These are phyloP conservation scores for Periphyllus acericola DNA, from an alignment of 2,888 invertebrate genomes.

Conservation along the genomic window DNA sequence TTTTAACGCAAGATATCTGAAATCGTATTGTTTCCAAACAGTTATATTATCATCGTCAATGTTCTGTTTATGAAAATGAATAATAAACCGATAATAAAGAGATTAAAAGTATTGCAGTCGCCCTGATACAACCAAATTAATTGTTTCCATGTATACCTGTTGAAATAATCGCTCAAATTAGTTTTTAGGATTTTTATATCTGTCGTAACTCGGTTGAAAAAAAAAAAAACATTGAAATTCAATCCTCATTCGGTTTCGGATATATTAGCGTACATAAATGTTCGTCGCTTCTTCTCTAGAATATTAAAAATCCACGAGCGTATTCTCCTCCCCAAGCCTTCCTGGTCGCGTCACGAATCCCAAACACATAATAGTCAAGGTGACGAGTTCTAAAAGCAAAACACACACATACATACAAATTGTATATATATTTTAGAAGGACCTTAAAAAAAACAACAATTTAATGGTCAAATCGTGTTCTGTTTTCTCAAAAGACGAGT, in stretches of 20 bases:
- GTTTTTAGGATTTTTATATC: neutral
- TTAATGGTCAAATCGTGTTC: constrained; percentile 58
- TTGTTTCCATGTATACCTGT: neutral
- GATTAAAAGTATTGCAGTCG: neutral
- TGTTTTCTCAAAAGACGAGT: constrained; percentile 42
- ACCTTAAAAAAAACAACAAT: constrained; percentile 49
- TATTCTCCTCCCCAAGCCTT: constrained; percentile 18
- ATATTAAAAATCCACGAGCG: constrained; percentile 45
- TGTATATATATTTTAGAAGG: constrained; percentile 28
- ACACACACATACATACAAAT: constrained; percentile 10
- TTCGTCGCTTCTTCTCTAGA: constrained; percentile 9
- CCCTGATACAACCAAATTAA: neutral
- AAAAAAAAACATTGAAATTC: constrained; percentile 42
- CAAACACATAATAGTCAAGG: constrained; percentile 55
- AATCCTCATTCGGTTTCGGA: constrained; percentile 15
- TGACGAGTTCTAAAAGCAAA: constrained; percentile 46
- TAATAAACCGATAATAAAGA: neutral
- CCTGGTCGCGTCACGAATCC: constrained; percentile 33
- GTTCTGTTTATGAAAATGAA: too few species aligned
- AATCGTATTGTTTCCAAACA: neutral
- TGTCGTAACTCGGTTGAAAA: neutral
- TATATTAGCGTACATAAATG: constrained; percentile 12
- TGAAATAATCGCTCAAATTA: neutral
- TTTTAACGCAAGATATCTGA: neutral
- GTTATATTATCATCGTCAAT: neutral